phyloP scores from a whole-genome alignment of 2,888 invertebrate species.

The Saturnia japonica region DNA sequence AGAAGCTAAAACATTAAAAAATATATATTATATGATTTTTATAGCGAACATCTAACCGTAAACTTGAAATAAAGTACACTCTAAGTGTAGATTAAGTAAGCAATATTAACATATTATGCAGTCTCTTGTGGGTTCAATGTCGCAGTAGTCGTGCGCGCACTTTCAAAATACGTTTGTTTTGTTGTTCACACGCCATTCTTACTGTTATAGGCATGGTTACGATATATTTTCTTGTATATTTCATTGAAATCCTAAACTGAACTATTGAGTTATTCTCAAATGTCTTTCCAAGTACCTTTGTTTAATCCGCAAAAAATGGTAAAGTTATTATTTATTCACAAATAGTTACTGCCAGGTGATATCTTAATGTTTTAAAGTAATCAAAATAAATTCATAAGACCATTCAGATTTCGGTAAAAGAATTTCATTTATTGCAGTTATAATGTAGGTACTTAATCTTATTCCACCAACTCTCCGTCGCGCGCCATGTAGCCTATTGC shows the following conservation, averaged over 20 bases:
- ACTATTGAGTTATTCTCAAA: not conserved
- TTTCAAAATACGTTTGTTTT: slow-evolving; percentile 38
- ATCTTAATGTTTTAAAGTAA: no score
- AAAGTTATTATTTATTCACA: no score
- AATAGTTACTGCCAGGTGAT: not conserved
- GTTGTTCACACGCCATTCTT: slow-evolving; percentile 31
- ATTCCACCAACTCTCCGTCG: no score
- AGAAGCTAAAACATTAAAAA: not conserved
- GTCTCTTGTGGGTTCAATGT: slow-evolving; percentile 45
- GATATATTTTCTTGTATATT: not conserved
- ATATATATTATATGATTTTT: not conserved
- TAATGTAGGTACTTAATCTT: no score
- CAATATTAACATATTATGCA: slow-evolving; percentile 30
- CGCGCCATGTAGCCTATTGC: no score
- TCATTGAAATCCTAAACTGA: not conserved
- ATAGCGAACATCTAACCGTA: slow-evolving; percentile 26
- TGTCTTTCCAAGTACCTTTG: not conserved
- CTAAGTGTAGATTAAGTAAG: slow-evolving; percentile 18
- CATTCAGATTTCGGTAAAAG: no score
- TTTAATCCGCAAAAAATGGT: not conserved
- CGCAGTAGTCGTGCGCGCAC: slow-evolving; percentile 36
- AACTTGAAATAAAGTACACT: slow-evolving; percentile 31
- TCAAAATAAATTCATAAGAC: no score
- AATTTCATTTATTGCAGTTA: no score
- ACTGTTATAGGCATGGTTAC: not conserved